Conservation (phyloP, 2,797 vertebrate genomes). For the Spinus pinus region DNA sequence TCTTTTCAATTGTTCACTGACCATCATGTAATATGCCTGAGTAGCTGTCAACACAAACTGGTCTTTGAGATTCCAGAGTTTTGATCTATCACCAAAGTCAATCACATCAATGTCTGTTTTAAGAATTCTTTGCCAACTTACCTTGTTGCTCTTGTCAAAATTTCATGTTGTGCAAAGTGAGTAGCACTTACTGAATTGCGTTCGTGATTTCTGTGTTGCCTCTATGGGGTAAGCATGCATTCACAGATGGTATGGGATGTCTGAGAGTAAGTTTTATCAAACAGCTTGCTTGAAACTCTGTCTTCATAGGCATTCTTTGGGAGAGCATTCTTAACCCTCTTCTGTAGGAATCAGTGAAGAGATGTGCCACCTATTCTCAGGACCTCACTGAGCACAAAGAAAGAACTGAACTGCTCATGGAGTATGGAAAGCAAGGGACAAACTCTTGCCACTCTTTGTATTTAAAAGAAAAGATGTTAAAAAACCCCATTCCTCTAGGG, state of each 20-base stretch:
- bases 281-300: neutral
- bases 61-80: neutral
- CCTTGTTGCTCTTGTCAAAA: neutral
- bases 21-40: neutral
- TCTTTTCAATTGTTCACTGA: neutral
- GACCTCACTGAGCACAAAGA: neutral
- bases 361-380: neutral
- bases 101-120: neutral
- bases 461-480: neutral
- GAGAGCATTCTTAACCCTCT: neutral
- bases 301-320: neutral
- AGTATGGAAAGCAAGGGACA: neutral
- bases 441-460: neutral
- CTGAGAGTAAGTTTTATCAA: neutral
- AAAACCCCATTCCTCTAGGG: neutral
- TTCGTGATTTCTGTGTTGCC: neutral
- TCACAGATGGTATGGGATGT: neutral
- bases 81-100: neutral
- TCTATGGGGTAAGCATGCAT: neutral
- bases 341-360: neutral
- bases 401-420: neutral
- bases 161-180: neutral
- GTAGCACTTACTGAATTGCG: neutral
- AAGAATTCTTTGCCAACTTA: neutral
- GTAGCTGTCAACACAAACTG: neutral